phyloP scores from a whole-genome alignment of 1,140 invertebrate species.

The Leptopilina clavipes region DNA sequence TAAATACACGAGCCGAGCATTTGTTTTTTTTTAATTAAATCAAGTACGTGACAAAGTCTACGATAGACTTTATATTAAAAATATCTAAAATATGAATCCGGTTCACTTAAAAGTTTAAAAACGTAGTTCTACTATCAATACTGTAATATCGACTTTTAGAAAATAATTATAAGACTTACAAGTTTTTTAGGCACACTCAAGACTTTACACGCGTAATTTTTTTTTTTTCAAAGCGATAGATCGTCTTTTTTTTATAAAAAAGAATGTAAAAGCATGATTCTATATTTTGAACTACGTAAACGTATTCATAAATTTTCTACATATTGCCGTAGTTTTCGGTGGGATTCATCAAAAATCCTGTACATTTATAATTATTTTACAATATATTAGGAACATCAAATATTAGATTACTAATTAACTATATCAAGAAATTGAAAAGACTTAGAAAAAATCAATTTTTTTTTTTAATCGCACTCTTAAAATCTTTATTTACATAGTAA shows the following conservation, averaged over 20 bases:
- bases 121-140: constrained; percentile 14
- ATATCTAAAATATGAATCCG: neutral
- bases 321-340: constrained; percentile 4
- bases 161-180: neutral
- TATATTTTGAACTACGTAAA: neutral
- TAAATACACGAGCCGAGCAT: neutral
- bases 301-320: neutral
- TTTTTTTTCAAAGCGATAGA: neutral
- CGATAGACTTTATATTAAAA: neutral
- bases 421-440: constrained; percentile 50
- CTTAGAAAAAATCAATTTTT: constrained; percentile 47
- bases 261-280: constrained; percentile 1
- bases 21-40: neutral
- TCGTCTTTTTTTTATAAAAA: neutral
- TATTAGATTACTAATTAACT: constrained; percentile 55
- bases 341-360: neutral
- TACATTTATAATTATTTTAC: constrained; percentile 52
- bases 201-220: neutral
- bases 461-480: constrained; percentile 51
- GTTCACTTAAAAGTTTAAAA: constrained; percentile 1
- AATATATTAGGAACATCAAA: constrained; percentile 58
- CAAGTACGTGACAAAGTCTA: constrained; percentile 17
- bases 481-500: constrained; percentile 63
- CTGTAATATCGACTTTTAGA: constrained; percentile 7
- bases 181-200: constrained; percentile 5